Conservation (phyloP, 1,140 invertebrate species). For the Pemphigus obesinymphae region DNA sequence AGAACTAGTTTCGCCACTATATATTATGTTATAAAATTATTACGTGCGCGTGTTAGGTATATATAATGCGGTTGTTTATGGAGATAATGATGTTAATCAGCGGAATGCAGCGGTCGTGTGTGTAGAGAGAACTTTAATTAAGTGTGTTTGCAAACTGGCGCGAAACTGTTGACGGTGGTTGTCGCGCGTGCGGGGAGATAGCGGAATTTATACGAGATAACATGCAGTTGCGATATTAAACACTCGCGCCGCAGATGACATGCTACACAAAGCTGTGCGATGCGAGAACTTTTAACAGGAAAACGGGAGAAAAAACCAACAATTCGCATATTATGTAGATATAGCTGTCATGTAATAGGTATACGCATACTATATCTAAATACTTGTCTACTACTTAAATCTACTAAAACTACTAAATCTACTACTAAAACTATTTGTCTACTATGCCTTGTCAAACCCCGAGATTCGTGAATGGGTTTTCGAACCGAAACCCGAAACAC, state of each 20-base stretch:
- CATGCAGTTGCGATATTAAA: neutral
- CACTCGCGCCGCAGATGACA: neutral
- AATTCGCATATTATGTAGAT: neutral
- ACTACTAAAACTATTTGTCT: too few relatives aligned
- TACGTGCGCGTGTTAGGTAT: neutral
- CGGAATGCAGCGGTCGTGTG: neutral
- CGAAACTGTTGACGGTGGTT: neutral
- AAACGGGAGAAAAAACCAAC: neutral
- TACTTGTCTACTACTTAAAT: too few relatives aligned
- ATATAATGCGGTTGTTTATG: neutral
- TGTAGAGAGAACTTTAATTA: neutral
- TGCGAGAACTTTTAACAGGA: neutral
- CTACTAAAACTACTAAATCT: too few relatives aligned
- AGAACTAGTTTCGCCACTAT: too few relatives aligned
- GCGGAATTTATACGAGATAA: constrained; percentile 1
- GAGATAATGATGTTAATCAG: constrained; percentile 16
- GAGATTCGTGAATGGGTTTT: too few relatives aligned
- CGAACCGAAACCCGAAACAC: too few relatives aligned
- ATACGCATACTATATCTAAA: too few relatives aligned
- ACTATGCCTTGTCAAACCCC: too few relatives aligned
- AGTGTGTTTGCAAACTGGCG: neutral
- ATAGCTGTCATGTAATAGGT: too few relatives aligned
- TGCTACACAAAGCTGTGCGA: neutral
- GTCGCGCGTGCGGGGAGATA: neutral
- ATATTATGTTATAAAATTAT: too few relatives aligned